Percentiles rank a stretch among this genome's conserved stretches.
Evolutionary conservation across 1,140 invertebrate genomes (phyloP).

Genomic region (Caenorhabditis brenneri): DNA sequence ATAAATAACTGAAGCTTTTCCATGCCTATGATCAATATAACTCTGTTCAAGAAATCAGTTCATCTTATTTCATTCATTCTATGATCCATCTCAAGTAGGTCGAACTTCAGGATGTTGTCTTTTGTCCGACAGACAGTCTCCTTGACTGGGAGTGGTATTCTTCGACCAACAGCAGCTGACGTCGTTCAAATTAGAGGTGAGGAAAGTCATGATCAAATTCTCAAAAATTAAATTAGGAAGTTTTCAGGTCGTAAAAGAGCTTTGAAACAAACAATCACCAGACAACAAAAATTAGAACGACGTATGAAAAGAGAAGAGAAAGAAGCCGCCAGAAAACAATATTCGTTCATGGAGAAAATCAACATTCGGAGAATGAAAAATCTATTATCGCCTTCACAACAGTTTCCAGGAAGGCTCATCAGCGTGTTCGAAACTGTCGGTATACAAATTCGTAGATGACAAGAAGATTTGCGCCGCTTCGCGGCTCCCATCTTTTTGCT

Average conservation of each 20-base stretch:
- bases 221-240: neutral
- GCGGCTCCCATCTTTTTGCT: too few relatives aligned
- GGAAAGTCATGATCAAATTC: neutral
- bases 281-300: slow-evolving; percentile 60
- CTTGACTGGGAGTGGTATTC: neutral
- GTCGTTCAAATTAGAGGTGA: slow-evolving; percentile 28
- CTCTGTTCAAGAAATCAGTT: neutral
- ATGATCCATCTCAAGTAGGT: too few relatives aligned
- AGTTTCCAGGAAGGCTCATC: slow-evolving; percentile 63
- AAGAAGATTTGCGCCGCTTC: too few relatives aligned
- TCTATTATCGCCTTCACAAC: slow-evolving; percentile 65
- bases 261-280: slow-evolving; percentile 59
- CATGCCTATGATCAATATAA: neutral
- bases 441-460: too few relatives aligned
- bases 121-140: neutral
- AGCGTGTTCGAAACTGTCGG: too few relatives aligned
- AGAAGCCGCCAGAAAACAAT: slow-evolving; percentile 69
- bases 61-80: neutral
- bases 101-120: neutral
- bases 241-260: slow-evolving; percentile 63
- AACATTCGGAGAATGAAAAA: slow-evolving; percentile 65
- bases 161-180: slow-evolving; percentile 18
- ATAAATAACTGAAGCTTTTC: neutral
- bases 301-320: slow-evolving; percentile 66
- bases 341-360: slow-evolving; percentile 68